Evolutionary conservation across 2,113 vertebrate species (phyloP), one percentile per base, ranked within the genome.

Genomic region (Cyphomyrus plagiostoma): DNA sequence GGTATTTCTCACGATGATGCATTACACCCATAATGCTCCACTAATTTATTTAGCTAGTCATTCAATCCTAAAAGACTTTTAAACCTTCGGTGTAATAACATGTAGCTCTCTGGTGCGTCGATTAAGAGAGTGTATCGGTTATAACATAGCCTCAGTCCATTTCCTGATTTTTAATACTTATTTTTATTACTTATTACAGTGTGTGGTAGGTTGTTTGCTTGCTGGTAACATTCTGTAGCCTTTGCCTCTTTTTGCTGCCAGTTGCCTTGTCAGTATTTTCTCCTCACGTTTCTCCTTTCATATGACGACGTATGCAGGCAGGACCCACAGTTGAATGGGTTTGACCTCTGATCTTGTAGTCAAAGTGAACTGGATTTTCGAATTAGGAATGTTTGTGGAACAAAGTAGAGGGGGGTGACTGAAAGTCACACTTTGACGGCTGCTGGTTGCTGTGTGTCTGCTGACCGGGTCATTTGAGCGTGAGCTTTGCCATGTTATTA

Each of bases 391-490:
- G 93, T 92, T 84, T 17, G 15, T 23, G 2, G 70, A 88, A 95
- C 95, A 95, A 94, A 95, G 90, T 74, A 52, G 49, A 66, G 88
- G 90, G 91, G 90, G 90, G 91, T 11, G 90, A 70, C 89, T 70
- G 88, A 93, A 95, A 95, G 85, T 91, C 85, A 93, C 93, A 94
- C 94, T 95, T 95, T 95, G 93, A 95, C 82, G 62, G 88, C 89
- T 95, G 94, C 96, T 94, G 95, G 92, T 93, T 91, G 74, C 88
- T 90, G 90, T 87, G 53, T 74, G 35, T 23, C 21, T 19, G 45
- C 82, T 23, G 42, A 45, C n/a, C 39, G 1, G 42, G 5, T 45
- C 77, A 7, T 42, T 42, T 45, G 42, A 82, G 13, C 26, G 0
- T 15, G 86, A 42, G 52, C n/a, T 58, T 15, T 39, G 13, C 26